Evolutionary conservation across 2,797 vertebrate species (phyloP).

Genomic region (Pygocentrus nattereri): DNA sequence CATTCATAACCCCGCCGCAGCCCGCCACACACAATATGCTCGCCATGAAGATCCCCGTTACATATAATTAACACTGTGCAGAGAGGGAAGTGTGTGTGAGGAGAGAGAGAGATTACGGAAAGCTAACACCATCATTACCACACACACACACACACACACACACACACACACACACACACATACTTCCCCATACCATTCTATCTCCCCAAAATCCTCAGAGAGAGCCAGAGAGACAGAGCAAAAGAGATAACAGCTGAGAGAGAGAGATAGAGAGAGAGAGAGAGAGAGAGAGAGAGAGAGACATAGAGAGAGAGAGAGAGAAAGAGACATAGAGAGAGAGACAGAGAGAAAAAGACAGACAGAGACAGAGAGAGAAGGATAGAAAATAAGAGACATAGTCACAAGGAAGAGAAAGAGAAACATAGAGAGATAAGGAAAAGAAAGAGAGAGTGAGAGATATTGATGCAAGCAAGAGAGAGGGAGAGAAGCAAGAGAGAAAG

Average conservation of each 20-base stretch:
- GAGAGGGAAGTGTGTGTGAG: conserved; percentile 74
- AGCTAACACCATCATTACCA: conserved; percentile 81
- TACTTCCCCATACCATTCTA: not conserved
- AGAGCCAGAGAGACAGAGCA: conserved; percentile 2
- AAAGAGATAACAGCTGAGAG: not conserved
- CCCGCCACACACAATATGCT: conserved; percentile 99
- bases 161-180: conserved; percentile 29
- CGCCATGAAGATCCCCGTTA: conserved; percentile 97
- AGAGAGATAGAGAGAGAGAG: not conserved
- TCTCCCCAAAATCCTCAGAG: not conserved
- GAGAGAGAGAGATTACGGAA: conserved; percentile 72
- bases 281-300: not conserved
- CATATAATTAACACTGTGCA: conserved; percentile 98
- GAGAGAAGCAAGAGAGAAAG: not conserved
- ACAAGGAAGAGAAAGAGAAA: not conserved
- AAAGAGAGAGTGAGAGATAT: not conserved
- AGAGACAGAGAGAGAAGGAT: not conserved
- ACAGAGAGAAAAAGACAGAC: not conserved
- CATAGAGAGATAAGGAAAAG: not conserved
- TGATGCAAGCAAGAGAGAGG: not conserved
- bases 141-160: conserved; percentile 50
- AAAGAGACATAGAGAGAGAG: not conserved
- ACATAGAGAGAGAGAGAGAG: not conserved
- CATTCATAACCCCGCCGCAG: conserved; percentile 98
- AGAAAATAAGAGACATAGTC: conserved; percentile 22